Evolutionary conservation across 1,140 invertebrate species (phyloP).

Genomic region (Drosophila saltans): DNA sequence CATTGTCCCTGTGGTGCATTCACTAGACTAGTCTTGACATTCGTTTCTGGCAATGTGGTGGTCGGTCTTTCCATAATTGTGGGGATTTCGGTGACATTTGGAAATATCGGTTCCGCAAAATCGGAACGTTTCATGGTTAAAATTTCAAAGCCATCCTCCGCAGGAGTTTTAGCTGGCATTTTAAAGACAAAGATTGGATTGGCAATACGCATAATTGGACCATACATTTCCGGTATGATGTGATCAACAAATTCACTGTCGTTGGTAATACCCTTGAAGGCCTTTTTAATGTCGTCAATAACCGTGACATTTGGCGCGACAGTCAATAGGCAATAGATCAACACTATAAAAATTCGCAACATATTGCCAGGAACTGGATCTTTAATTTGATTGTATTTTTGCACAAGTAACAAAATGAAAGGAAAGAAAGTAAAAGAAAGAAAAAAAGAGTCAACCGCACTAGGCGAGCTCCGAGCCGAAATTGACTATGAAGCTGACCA

Average conservation of each 20-base stretch:
- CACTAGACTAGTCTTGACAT: slow-evolving; percentile 42
- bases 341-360: slow-evolving; percentile 25
- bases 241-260: slow-evolving; percentile 63
- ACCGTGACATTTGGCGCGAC: slow-evolving; percentile 45
- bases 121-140: slow-evolving; percentile 68
- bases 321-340: slow-evolving; percentile 5
- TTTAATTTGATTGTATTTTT: not conserved
- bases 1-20: slow-evolving; percentile 31
- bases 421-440: not conserved
- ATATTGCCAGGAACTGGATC: slow-evolving; percentile 40
- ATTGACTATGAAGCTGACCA: slow-evolving; percentile 58
- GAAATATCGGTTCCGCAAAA: slow-evolving; percentile 70
- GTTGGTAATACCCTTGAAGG: slow-evolving; percentile 72
- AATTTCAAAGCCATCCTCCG: slow-evolving; percentile 35
- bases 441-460: slow-evolving; percentile 40
- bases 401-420: not conserved
- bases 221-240: slow-evolving; percentile 77
- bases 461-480: slow-evolving; percentile 58
- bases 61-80: slow-evolving; percentile 5
- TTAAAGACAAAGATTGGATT: slow-evolving; percentile 73
- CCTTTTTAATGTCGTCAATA: slow-evolving; percentile 68
- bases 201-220: slow-evolving; percentile 44
- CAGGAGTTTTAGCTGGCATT: slow-evolving; percentile 52
- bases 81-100: slow-evolving; percentile 56
- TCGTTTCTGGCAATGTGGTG: slow-evolving; percentile 25